phyloP scores from a whole-genome alignment of 2,888 invertebrate species.

The Hydriomena furcata region DNA sequence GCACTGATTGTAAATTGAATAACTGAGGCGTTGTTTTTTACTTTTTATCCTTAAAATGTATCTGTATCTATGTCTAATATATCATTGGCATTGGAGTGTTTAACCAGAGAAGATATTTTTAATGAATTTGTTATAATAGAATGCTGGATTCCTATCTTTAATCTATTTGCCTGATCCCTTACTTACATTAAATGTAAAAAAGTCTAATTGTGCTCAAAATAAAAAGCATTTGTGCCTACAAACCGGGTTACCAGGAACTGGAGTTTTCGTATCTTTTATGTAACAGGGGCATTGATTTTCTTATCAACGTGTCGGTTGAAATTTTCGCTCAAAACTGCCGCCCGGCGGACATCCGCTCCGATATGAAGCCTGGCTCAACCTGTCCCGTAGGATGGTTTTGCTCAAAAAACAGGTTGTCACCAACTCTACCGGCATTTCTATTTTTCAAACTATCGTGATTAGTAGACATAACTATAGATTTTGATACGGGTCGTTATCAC shows the following conservation, averaged over 20 bases:
- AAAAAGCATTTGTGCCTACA: background rate
- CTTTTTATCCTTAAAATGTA: background rate
- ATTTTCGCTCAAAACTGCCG: conserved; percentile 48
- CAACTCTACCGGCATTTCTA: no score
- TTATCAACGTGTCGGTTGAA: conserved; percentile 45
- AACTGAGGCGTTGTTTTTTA: conserved; percentile 8
- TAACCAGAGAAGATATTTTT: no score
- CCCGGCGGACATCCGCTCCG: conserved; percentile 48
- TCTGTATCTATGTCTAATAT: no score
- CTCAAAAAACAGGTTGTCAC: conserved; percentile 1
- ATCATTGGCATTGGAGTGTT: no score
- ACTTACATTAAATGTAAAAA: no score
- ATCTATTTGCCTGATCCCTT: no score
- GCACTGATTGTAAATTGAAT: conserved; percentile 11
- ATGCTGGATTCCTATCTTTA: no score
- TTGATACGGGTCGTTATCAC: no score
- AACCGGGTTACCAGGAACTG: background rate
- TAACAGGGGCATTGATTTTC: conserved; percentile 42
- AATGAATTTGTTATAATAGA: no score
- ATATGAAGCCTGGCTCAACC: conserved; percentile 40
- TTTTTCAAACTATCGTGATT: no score
- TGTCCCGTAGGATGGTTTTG: conserved; percentile 10
- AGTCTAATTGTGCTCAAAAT: no score
- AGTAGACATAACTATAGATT: no score
- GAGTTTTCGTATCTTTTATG: conserved; percentile 21